Conservation (phyloP, 2,888 invertebrate genomes). For the Neria commutata region DNA sequence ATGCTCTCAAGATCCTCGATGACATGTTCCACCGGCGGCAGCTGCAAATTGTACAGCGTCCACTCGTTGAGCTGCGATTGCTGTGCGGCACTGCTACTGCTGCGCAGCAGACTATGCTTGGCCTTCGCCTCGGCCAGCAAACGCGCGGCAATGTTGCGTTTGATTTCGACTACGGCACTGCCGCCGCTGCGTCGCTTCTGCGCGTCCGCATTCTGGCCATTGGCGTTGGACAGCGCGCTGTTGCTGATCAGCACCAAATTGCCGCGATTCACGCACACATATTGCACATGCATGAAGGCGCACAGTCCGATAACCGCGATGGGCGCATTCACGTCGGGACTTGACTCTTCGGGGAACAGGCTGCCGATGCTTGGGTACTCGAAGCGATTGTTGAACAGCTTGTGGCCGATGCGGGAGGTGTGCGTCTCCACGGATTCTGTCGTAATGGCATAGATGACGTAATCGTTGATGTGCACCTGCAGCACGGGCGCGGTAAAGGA, state of each 20-base stretch:
- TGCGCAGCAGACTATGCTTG: conserved; percentile 48
- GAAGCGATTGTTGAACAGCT: conserved; percentile 64
- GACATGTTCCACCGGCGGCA: conserved; percentile 69
- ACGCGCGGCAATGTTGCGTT: conserved; percentile 52
- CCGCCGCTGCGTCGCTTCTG: conserved; percentile 33
- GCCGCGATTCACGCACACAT: conserved; percentile 53
- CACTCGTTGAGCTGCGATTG: conserved; percentile 62
- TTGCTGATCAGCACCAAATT: conserved; percentile 56
- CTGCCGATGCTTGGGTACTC: conserved; percentile 58
- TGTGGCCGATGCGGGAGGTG: conserved; percentile 71
- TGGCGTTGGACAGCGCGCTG: conserved; percentile 41
- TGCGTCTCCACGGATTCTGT: conserved; percentile 79
- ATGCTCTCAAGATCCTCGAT: conserved; percentile 75
- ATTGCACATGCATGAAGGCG: conserved; percentile 58
- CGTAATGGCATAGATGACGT: conserved; percentile 75
- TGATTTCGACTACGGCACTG: conserved; percentile 35
- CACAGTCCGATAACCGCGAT: conserved; percentile 58
- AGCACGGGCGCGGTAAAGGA: conserved; percentile 75
- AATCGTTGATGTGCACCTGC: conserved; percentile 71
- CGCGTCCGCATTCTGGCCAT: conserved; percentile 34
- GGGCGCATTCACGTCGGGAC: conserved; percentile 56
- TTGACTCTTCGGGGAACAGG: conserved; percentile 57
- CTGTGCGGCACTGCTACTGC: conserved; percentile 36
- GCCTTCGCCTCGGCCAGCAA: conserved; percentile 54
- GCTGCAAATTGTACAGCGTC: conserved; percentile 75